phyloP scores from a whole-genome alignment of 2,888 invertebrate species.

The Cephonodes hylas region DNA sequence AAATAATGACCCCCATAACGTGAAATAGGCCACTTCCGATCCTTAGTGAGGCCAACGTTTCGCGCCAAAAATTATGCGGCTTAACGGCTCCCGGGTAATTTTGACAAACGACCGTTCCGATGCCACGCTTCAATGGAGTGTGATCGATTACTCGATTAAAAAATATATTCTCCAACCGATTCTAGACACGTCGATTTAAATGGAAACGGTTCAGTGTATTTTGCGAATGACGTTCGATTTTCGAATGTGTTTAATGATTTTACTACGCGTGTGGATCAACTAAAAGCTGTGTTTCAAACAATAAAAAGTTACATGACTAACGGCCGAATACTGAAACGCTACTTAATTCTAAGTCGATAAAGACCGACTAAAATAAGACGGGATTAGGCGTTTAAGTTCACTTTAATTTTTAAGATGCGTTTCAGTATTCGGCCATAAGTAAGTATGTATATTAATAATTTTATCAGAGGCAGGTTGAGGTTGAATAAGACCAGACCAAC shows the following conservation, averaged over 20 bases:
- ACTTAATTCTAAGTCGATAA: no score
- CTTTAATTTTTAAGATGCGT: no score
- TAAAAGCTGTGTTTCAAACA: neutral
- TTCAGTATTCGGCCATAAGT: no score
- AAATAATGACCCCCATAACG: neutral
- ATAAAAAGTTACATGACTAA: no score
- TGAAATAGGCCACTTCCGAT: neutral
- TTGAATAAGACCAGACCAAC: no score
- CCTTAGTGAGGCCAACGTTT: constrained; percentile 39
- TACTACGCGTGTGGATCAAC: neutral
- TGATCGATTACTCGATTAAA: constrained; percentile 61
- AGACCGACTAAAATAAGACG: no score
- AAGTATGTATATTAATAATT: no score
- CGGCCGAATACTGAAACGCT: no score
- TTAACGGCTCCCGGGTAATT: constrained; percentile 74
- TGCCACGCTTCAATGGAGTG: constrained; percentile 51
- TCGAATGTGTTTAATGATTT: neutral
- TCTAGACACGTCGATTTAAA: neutral
- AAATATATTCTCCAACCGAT: constrained; percentile 21
- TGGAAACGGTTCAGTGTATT: neutral
- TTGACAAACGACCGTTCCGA: constrained; percentile 71
- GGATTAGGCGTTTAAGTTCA: no score
- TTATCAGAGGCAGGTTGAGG: no score
- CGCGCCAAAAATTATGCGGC: constrained; percentile 79
- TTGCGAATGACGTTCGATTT: neutral